A percentile compares a stretch with the other conserved stretches of the same genome.
phyloP scores from a whole-genome alignment of 2,888 invertebrate genomes.

The Orthonychiurus folsomi region DNA sequence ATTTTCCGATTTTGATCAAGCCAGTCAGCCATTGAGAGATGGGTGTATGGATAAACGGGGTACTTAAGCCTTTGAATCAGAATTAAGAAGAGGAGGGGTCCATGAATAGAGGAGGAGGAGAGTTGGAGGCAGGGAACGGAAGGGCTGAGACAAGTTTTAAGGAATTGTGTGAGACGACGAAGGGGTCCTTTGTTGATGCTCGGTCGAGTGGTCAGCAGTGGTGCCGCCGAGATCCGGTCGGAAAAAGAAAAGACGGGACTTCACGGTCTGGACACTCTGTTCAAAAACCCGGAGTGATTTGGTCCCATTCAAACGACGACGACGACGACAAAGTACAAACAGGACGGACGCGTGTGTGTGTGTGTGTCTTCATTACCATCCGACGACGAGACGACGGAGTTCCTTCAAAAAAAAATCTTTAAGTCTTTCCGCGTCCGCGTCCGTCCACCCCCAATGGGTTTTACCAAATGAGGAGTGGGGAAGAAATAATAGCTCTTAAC shows the following conservation, averaged over 20 bases:
- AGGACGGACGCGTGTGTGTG: neutral
- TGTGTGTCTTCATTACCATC: neutral
- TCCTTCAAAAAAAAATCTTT: neutral
- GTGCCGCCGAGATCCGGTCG: conserved; percentile 21
- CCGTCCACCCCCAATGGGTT: neutral
- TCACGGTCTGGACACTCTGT: neutral
- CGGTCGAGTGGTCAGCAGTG: conserved; percentile 21
- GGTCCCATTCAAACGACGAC: neutral
- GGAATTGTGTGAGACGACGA: conserved; percentile 28
- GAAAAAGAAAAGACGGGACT: neutral
- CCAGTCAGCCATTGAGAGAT: no score
- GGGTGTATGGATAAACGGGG: no score
- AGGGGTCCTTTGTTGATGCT: conserved; percentile 27
- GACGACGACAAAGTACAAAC: neutral
- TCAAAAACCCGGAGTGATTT: neutral
- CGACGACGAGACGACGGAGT: neutral
- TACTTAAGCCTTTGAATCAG: no score
- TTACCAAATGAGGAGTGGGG: neutral
- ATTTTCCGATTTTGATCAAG: no score
- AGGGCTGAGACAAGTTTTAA: no score
- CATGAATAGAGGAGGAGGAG: no score
- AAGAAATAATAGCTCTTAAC: neutral
- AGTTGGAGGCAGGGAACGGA: no score
- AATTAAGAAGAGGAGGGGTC: no score
- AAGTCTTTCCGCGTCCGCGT: neutral